Base-by-base conservation (phyloP, 2,888 invertebrate species). In the Melinopterus prodromus region DNA sequence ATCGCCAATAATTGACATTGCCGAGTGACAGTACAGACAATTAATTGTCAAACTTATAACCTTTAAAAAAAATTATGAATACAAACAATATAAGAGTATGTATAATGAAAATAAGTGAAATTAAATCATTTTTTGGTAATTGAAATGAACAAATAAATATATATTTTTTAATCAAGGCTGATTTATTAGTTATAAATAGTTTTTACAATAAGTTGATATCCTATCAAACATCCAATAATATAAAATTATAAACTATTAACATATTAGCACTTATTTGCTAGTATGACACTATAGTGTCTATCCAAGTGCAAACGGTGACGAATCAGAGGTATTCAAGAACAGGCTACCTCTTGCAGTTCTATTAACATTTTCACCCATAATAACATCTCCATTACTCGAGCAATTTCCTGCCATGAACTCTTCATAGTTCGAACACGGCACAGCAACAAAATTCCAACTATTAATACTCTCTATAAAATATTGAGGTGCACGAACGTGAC, bases 351-450 rank as follows among this genome's bases (percentile, higher is more conserved):
- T 71, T 69, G 71, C 38, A 9, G 26, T 79, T 16, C 71, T 70
- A 74, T 80, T 77, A 35, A 77, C 72, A 16, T 80, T 37, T 74
- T 80, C 80, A 26, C 80, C 80, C 80, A 80, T 80, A 74, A 80
- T 38, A 69, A 16, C 74, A 12, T 16, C 16, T 69, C 36, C 35
- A 74, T 77, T 79, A 9, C 12, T 12, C 12, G 36, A 69, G 37
- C 80, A 80, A 38, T 69, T 35, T 16, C 80, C 77, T 12, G n/a
- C 53, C 6, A 36, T 69, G 37, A 77, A 80, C 26, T 75, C 35
- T 9, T 9, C 16, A n/a, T 77, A 37, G 70, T 70, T 80, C 9
- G 35, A 35, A 16, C 80, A 80, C 70, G 77, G 53, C 0, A 71
- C 6, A n/a, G 77, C 77, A 4, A 80, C 70, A 72, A 80, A 80